Evolutionary conservation across 2,888 invertebrate genomes (phyloP).

Genomic region (Parapristionchus giblindavisi): DNA sequence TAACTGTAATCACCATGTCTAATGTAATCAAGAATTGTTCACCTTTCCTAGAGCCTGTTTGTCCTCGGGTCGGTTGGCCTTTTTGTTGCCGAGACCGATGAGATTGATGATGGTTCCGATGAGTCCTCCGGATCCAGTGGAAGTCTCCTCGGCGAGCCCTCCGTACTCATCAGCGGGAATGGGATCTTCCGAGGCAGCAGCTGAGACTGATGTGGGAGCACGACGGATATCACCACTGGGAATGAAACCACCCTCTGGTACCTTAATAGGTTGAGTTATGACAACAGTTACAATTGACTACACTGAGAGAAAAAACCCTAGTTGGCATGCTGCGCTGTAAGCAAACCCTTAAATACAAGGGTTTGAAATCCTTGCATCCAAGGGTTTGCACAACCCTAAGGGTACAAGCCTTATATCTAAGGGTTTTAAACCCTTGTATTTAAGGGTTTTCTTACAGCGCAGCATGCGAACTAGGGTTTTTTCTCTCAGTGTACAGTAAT

Average conservation of each 20-base stretch:
- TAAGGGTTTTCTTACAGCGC: no score
- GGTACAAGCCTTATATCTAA: no score
- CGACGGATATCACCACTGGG: conserved; percentile 58
- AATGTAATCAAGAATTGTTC: no score
- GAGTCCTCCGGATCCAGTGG: conserved; percentile 61
- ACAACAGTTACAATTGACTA: no score
- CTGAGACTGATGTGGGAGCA: conserved; percentile 64
- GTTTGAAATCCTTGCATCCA: no score
- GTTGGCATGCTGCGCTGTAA: background rate
- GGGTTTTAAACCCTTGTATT: no score
- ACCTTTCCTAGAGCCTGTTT: conserved; percentile 58
- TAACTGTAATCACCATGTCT: background rate
- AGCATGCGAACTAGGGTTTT: no score
- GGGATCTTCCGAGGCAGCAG: conserved; percentile 51
- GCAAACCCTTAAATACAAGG: background rate
- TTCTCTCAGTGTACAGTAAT: background rate
- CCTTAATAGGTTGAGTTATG: no score
- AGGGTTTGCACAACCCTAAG: no score
- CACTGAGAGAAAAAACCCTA: background rate
- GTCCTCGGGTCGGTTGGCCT: conserved; percentile 50
- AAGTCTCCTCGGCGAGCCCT: conserved; percentile 63
- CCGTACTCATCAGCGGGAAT: conserved; percentile 55
- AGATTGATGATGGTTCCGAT: conserved; percentile 68
- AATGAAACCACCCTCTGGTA: conserved; percentile 68
- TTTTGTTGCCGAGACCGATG: conserved; percentile 61